Evolutionary conservation across 2,888 invertebrate species (phyloP), one percentile per base, ranked within the genome.

Genomic region (Timandra comae): DNA sequence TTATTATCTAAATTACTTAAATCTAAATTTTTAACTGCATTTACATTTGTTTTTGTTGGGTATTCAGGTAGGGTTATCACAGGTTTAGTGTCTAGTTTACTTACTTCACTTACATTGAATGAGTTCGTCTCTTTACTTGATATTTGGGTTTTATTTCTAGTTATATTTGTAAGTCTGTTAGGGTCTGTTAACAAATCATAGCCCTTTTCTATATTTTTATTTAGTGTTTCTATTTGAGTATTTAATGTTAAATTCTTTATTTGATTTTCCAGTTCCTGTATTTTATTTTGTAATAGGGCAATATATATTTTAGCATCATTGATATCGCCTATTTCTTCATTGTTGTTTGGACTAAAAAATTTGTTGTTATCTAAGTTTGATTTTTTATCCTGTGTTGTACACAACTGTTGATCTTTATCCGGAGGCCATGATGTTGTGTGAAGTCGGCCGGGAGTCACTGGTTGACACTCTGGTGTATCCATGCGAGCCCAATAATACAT

Each of bases 401-500:
- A 63, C 7, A 42, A 49, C 23, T 54, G 52, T 23, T 54, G 52
- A 0, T 78, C 73, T 49, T 67, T 73, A 33, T 81, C 78, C 6
- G 92, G 92, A 0, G 94, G 93, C 94, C 94, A 94, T 20, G 91
- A 87, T 1, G 90, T 78, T 38, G 89, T 88, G 46, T 91, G 90
- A 28, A 95, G 79, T 61, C 91, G 89, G 29, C 94, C 93, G 1
- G 94, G 94, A 9, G 93, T 91, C 36, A 89, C 80, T 20, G 93
- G 90, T 43, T 90, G 88, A 28, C 89, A 82, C 21, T 89, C 81
- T 33, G 91, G 89, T 28, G 88, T 78, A 73, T 94, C 94, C 45
- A 92, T 92, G 67, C 94, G 93, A 12, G 94, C 89, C 96, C 96
- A 97, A 69, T 92, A 94, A 79, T 97, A 97, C 92, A 95, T 95